Evolutionary conservation across 2,888 invertebrate species (phyloP).

Genomic region (Aradus depressus): DNA sequence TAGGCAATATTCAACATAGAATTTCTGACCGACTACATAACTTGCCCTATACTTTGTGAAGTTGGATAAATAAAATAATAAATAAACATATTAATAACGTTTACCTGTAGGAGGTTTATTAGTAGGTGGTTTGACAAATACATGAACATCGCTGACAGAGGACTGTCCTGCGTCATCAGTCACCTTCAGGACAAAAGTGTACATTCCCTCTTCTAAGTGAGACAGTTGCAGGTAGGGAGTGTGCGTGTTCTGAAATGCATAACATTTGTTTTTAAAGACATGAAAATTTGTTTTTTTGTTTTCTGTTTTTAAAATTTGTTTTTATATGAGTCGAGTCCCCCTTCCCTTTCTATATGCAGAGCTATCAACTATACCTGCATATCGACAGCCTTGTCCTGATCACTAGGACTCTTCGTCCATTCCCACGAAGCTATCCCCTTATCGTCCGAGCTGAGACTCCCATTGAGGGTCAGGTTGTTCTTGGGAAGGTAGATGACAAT

Average conservation of each 20-base stretch:
- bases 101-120: constrained; percentile 69
- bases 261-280: not conserved
- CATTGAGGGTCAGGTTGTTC: constrained; percentile 74
- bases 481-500: constrained; percentile 82
- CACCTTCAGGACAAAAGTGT: constrained; percentile 84
- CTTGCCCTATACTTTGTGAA: no score
- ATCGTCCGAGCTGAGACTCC: constrained; percentile 84
- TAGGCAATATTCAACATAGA: not conserved
- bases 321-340: not conserved
- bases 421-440: constrained; percentile 89
- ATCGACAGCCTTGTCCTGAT: constrained; percentile 82
- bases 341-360: not conserved
- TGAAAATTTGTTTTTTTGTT: not conserved
- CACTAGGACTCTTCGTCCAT: constrained; percentile 84
- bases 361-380: constrained; percentile 50
- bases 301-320: not conserved
- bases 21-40: not conserved
- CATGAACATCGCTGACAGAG: constrained; percentile 77
- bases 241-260: constrained; percentile 57
- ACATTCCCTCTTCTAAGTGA: constrained; percentile 86
- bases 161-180: constrained; percentile 84
- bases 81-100: constrained; percentile 13
- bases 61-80: constrained; percentile 10
- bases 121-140: constrained; percentile 83
- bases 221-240: constrained; percentile 80